Base-by-base conservation (phyloP, 2,888 invertebrate species). In the Noctua pronuba region DNA sequence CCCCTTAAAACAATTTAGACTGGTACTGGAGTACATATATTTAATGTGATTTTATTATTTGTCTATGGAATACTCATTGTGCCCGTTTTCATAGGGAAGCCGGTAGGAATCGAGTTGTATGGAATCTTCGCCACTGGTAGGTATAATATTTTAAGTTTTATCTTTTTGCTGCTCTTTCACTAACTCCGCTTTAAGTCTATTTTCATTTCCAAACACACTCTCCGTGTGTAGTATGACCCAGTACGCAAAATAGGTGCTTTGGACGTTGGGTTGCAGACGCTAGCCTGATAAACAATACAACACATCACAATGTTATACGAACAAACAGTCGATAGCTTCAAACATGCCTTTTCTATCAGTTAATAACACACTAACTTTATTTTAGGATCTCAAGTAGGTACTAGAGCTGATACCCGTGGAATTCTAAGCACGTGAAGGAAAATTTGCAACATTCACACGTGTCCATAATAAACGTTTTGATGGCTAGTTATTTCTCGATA, bases 341-440 rank as follows among this genome's bases (percentile, higher is more conserved):
- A 31, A 52, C 84, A 69, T 83, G 69, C 78, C 79, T 83, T 78
- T 78, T 35, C 31, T 75, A 82, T 75, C 81, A 52, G 49, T 35
- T 28, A 3, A 73, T 49, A 49, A 49, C 49, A 62, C 62, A 38
- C 35, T 46, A 13, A n/a, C 71, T 72, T 72, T 79, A 81, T 81
- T 79, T 84, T 68, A 58, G n/a, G 38, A 84, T 80, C 80, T 81
- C 80, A 21, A 84, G 84, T 79, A 24, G 79, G 62, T 79, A 77
- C 62, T 62, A 60, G 13, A 38, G 35, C 58, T 41, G 71, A 46
- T 28, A 21, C 21, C 10, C 52, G 31, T 79, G 80, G 80, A 62
- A 84, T 80, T 68, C 58, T 7, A 55, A 80, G 46, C 67, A 64
- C 49, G 35, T 68, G n/a, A 16, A 49, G 81, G 73, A 73, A 84